Percentiles rank a stretch among this genome's conserved stretches.
phyloP scores from a whole-genome alignment of 2,113 vertebrate genomes.

The Peromyscus californicus region DNA sequence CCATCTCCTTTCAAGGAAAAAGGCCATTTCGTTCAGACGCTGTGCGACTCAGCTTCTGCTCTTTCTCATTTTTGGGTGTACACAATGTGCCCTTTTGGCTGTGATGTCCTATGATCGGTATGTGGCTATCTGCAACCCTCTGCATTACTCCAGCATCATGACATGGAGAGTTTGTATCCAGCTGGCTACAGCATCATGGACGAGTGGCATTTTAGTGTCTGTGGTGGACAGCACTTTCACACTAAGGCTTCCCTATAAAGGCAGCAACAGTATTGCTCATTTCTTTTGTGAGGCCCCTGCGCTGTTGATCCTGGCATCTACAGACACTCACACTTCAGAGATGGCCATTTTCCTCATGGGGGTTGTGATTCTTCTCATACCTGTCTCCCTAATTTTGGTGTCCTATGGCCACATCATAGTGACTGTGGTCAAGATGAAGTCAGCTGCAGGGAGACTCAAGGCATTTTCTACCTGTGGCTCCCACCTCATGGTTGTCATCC shows the following conservation, averaged over 20 bases:
- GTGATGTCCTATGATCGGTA: slow-evolving; percentile 78
- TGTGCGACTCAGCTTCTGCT: slow-evolving; percentile 76
- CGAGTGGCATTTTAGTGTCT: slow-evolving; percentile 68
- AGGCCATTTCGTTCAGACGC: slow-evolving; percentile 69
- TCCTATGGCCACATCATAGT: slow-evolving; percentile 74
- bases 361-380: slow-evolving; percentile 74
- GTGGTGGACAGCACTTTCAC: slow-evolving; percentile 70
- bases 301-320: slow-evolving; percentile 66
- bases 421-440: slow-evolving; percentile 76
- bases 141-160: slow-evolving; percentile 73
- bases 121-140: slow-evolving; percentile 72
- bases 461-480: slow-evolving; percentile 79
- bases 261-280: slow-evolving; percentile 72
- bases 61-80: slow-evolving; percentile 74
- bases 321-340: slow-evolving; percentile 62
- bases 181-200: slow-evolving; percentile 67
- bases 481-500: slow-evolving; percentile 66
- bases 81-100: slow-evolving; percentile 74
- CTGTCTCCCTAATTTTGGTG: slow-evolving; percentile 70
- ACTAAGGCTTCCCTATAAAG: slow-evolving; percentile 71
- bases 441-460: slow-evolving; percentile 68
- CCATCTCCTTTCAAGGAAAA: slow-evolving; percentile 73
- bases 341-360: slow-evolving; percentile 79
- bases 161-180: slow-evolving; percentile 65
- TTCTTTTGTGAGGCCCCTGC: slow-evolving; percentile 82